These are phyloP conservation scores for Sphenopsis melanotis DNA, from an alignment of 2,797 vertebrate species.

Conservation along the genomic window DNA sequence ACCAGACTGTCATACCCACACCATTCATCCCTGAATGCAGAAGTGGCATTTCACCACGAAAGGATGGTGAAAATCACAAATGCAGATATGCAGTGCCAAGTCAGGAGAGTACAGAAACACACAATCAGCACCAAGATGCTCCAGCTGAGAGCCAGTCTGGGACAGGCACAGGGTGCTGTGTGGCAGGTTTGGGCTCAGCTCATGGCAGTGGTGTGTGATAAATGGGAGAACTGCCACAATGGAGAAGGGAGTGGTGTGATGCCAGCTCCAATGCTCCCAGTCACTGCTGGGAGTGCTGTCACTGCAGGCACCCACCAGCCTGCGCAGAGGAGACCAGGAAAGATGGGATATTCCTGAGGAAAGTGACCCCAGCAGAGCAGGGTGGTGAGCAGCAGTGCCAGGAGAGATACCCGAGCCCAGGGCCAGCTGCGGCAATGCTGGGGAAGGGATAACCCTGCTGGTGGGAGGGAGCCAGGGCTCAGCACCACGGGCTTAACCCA, in stretches of 20 bases:
- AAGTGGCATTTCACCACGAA: accelerated
- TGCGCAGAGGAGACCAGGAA: neutral
- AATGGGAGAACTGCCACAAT: neutral
- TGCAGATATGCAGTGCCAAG: neutral
- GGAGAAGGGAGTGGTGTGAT: neutral
- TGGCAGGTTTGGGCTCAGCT: accelerated
- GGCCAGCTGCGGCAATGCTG: neutral
- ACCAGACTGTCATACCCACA: neutral
- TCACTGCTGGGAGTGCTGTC: neutral
- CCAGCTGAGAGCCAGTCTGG: neutral
- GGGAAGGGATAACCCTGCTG: neutral
- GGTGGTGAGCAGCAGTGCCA: neutral
- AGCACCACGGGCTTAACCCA: accelerated
- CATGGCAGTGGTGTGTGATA: accelerated
- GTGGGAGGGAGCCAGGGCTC: neutral
- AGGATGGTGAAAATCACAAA: neutral
- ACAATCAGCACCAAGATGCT: accelerated
- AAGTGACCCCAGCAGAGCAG: neutral
- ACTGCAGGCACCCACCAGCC: neutral
- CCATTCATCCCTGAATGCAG: neutral
- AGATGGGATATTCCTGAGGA: neutral
- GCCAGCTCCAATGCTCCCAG: accelerated
- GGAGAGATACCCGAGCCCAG: accelerated
- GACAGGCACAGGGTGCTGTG: neutral
- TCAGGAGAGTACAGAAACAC: neutral